Base-by-base conservation (phyloP, 2,888 invertebrate genomes). In the Tyria jacobaeae region DNA sequence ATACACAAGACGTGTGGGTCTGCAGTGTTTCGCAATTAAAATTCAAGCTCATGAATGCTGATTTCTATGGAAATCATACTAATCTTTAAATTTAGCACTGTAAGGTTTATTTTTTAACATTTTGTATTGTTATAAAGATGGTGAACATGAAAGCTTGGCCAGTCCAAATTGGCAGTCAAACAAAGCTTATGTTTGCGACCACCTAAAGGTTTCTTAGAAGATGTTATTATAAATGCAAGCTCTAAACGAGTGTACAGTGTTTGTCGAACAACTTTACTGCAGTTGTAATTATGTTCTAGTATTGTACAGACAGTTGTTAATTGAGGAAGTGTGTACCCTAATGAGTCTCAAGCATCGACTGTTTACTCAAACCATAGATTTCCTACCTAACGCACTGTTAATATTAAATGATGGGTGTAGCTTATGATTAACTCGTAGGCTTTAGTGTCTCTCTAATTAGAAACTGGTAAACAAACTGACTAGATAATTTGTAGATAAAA, bases 171-270 rank as follows among this genome's bases (percentile, higher is more conserved):
- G 88, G 84, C 86, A 86, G 79, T 85, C 87, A 92, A 91, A 91
- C 89, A 91, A 87, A 82, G 81, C 78, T 75, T 66, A 71, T 92
- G 88, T 92, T 93, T 92, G 92, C 89, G 92, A 91, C 92, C 92
- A 93, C 92, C 92, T 90, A 80, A 87, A 87, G 87, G 81, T 80
- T 88, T 89, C 89, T 87, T 83, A 85, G 88, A 85, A 86, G 78
- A 79, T 78, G 77, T 73, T 78, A 74, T 79, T 72, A 76, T 68
- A 73, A 69, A 75, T 67, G 70, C 74, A 70, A 70, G 66, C 50
- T 72, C 72, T 70, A 74, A 77, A 78, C 76, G 77, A 80, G 77
- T 69, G 60, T 75, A 67, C 65, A 80, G 72, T 85, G 79, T 87
- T 86, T 86, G 81, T 78, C 59, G 73, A 79, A 73, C 71, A 76